Evolutionary conservation across 1,140 invertebrate species (phyloP).

Genomic region (Drosophila trapezifrons): DNA sequence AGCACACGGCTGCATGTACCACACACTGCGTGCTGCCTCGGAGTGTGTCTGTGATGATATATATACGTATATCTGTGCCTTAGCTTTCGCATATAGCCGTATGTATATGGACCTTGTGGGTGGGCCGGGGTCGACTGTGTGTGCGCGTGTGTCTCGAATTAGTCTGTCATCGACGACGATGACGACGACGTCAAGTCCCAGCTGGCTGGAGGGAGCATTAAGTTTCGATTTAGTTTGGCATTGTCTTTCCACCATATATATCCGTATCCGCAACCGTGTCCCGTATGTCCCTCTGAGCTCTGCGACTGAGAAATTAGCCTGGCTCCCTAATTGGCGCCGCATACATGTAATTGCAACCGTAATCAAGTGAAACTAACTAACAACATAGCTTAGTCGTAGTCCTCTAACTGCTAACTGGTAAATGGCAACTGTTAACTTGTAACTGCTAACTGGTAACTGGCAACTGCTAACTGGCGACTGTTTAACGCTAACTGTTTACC

Average conservation of each 20-base stretch:
- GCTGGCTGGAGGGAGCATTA: constrained; percentile 24
- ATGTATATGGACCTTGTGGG: constrained; percentile 35
- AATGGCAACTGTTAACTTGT: constrained; percentile 28
- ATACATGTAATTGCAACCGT: constrained; percentile 67
- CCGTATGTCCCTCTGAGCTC: constrained; percentile 5
- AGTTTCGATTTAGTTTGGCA: constrained; percentile 38
- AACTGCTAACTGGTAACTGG: constrained; percentile 28
- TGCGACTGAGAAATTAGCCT: constrained; percentile 56
- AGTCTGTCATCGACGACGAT: constrained; percentile 31
- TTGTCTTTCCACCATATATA: constrained; percentile 11
- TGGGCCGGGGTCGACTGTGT: neutral
- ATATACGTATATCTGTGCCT: neutral
- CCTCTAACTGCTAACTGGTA: constrained; percentile 30
- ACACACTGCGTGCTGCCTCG: constrained; percentile 14
- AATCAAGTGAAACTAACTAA: constrained; percentile 61
- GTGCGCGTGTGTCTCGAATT: constrained; percentile 19
- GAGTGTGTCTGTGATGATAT: constrained; percentile 1
- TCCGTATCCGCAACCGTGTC: constrained; percentile 2
- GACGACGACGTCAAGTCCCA: constrained; percentile 16
- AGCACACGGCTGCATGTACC: constrained; percentile 63
- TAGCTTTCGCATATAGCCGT: constrained; percentile 52
- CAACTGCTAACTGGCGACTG: constrained; percentile 34
- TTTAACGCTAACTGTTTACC: constrained; percentile 9
- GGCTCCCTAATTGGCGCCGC: constrained; percentile 43
- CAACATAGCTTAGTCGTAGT: constrained; percentile 55